phyloP scores from a whole-genome alignment of 2,113 vertebrate genomes.

The Antennarius striatus region DNA sequence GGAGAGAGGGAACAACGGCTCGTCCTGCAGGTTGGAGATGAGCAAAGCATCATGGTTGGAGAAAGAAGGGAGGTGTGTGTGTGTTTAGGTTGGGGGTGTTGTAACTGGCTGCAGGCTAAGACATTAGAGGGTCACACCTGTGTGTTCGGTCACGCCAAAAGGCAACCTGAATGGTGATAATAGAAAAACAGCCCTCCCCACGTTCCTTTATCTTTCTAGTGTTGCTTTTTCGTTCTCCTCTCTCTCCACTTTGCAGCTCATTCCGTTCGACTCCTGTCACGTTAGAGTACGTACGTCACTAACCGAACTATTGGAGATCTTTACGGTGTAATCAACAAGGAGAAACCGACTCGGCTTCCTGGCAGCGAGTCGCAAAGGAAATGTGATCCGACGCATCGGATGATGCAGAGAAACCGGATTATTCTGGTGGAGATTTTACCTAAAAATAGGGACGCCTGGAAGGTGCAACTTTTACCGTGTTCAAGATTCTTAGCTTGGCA shows the following conservation, averaged over 20 bases:
- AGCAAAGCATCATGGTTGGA: slow-evolving; percentile 27
- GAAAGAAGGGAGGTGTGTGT: slow-evolving; percentile 18
- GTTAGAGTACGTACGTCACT: slow-evolving; percentile 39
- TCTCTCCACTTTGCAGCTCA: slow-evolving; percentile 20
- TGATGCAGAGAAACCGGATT: too few species aligned
- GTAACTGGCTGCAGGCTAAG: slow-evolving; percentile 30
- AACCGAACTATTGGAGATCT: slow-evolving; percentile 22
- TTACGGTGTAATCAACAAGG: slow-evolving; percentile 15
- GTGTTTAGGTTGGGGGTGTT: background rate
- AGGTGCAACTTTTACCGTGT: too few species aligned
- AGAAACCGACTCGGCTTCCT: slow-evolving; percentile 37
- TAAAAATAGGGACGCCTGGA: too few species aligned
- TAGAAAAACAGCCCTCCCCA: slow-evolving; percentile 9
- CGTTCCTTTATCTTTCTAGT: slow-evolving; percentile 23
- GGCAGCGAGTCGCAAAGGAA: background rate
- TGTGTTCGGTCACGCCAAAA: slow-evolving; percentile 39
- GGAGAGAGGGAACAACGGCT: slow-evolving; percentile 51
- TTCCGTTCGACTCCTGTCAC: slow-evolving; percentile 39
- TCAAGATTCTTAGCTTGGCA: too few species aligned
- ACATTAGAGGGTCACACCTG: slow-evolving; percentile 35
- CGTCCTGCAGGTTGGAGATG: slow-evolving; percentile 38
- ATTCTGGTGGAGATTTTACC: too few species aligned
- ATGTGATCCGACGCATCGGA: too few species aligned
- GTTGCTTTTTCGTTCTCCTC: slow-evolving; percentile 11
- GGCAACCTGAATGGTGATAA: slow-evolving; percentile 21